These are phyloP conservation scores for Drosophila sp. DNA, from an alignment of 1,140 invertebrate species.

Conservation along the genomic window DNA sequence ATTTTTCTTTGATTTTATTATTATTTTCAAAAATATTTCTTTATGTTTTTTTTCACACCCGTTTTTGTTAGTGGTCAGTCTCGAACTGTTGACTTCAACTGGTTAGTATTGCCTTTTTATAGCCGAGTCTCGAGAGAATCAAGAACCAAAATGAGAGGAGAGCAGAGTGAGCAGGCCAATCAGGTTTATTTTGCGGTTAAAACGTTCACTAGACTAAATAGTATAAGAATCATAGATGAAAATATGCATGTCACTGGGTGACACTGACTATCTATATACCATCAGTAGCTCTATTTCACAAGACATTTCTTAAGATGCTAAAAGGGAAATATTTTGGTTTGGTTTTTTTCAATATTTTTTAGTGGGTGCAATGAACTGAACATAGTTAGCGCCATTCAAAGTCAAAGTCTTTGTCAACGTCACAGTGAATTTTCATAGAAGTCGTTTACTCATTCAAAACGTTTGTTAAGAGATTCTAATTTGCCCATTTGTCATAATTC, in stretches of 20 bases:
- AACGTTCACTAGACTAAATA: constrained; percentile 23
- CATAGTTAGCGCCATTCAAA: constrained; percentile 4
- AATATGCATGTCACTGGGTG: constrained; percentile 61
- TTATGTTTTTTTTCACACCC: not conserved
- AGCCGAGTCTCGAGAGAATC: not conserved
- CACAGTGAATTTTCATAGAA: constrained; percentile 5
- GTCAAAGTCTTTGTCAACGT: constrained; percentile 2
- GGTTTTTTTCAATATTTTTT: too few species aligned
- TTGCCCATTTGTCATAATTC: constrained; percentile 43
- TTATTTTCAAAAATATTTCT: not conserved
- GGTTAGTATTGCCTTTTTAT: not conserved
- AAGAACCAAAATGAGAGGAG: not conserved
- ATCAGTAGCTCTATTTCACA: too few species aligned
- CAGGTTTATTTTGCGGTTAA: constrained; percentile 35
- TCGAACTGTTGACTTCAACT: not conserved
- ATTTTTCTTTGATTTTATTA: constrained; percentile 14
- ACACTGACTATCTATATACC: constrained; percentile 22
- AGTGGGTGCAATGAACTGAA: constrained; percentile 48
- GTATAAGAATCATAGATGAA: not conserved
- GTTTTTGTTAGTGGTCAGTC: not conserved
- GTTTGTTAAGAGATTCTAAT: not conserved
- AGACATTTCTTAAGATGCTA: constrained; percentile 19
- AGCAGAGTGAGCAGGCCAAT: not conserved
- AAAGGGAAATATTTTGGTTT: constrained; percentile 14
- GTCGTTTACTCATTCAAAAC: not conserved